These are phyloP conservation scores for Matsumurasca onukii DNA, from an alignment of 1,140 invertebrate species.

Conservation along the genomic window DNA sequence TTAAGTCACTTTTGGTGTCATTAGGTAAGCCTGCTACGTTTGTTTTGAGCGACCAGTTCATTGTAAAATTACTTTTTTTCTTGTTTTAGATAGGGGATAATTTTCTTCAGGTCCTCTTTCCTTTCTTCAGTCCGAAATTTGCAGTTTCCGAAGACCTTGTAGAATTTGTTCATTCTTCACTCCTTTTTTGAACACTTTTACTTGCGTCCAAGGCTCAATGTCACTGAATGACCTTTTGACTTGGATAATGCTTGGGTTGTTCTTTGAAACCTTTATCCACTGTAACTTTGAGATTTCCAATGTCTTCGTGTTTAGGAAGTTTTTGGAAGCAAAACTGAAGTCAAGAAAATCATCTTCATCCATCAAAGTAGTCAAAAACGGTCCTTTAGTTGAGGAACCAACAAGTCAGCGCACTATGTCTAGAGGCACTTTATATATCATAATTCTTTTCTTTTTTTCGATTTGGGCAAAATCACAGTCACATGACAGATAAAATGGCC, in stretches of 20 bases:
- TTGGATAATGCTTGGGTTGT: conserved; percentile 19
- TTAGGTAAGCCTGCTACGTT: too few species aligned
- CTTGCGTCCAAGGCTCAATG: conserved; percentile 26
- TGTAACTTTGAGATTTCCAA: conserved; percentile 24
- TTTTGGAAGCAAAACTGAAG: conserved; percentile 24
- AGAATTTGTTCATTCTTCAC: conserved; percentile 25
- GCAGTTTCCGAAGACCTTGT: conserved; percentile 12
- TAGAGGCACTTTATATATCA: conserved; percentile 28
- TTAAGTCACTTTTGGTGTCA: background rate
- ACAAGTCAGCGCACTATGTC: conserved; percentile 30
- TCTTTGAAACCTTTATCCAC: conserved; percentile 28
- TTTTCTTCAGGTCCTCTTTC: conserved; percentile 31
- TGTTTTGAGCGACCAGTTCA: background rate
- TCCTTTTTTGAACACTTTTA: conserved; percentile 32
- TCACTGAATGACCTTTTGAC: conserved; percentile 27
- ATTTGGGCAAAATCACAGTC: conserved; percentile 32
- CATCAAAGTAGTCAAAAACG: conserved; percentile 27
- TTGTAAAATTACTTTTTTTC: conserved; percentile 27
- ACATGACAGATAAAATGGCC: conserved; percentile 7
- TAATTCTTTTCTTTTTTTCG: conserved; percentile 31
- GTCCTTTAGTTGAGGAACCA: conserved; percentile 22
- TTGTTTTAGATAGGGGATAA: conserved; percentile 29
- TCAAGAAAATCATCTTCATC: conserved; percentile 30
- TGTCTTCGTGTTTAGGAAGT: conserved; percentile 25
- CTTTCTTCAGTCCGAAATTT: conserved; percentile 23